Conservation (phyloP, 2,888 invertebrate species). For the Lampropteryx suffumata region DNA sequence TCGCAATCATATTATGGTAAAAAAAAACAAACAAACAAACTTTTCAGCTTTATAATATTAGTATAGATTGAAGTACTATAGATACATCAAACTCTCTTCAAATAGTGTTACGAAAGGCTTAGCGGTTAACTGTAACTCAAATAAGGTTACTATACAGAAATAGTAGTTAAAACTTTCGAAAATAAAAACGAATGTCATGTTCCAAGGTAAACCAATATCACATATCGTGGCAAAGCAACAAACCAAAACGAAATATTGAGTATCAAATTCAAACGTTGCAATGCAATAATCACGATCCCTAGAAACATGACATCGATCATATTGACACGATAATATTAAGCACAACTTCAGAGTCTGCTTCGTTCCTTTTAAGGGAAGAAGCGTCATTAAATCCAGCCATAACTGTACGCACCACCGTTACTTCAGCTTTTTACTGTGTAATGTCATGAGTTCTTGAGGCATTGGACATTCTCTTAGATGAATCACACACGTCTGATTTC, state of each 20-base stretch:
- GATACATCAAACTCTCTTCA: too few species aligned
- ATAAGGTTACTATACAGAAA: background rate
- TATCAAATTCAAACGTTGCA: slow-evolving; percentile 26
- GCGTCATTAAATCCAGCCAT: slow-evolving; percentile 74
- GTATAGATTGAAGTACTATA: too few species aligned
- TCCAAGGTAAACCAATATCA: slow-evolving; percentile 27
- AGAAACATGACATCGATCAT: slow-evolving; percentile 47
- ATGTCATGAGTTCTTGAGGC: slow-evolving; percentile 16
- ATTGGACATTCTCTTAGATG: slow-evolving; percentile 6
- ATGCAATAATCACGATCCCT: slow-evolving; percentile 39
- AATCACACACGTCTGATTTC: background rate
- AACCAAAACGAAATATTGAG: slow-evolving; percentile 25
- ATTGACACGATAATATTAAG: slow-evolving; percentile 22
- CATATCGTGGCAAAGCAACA: slow-evolving; percentile 20
- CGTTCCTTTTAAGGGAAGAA: slow-evolving; percentile 60
- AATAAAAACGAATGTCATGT: slow-evolving; percentile 32
- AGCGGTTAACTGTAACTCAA: too few species aligned
- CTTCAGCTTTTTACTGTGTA: slow-evolving; percentile 35
- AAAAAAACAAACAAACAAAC: too few species aligned
- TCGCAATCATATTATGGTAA: too few species aligned
- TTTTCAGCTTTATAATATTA: too few species aligned
- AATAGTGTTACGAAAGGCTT: too few species aligned
- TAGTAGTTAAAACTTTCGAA: slow-evolving; percentile 5
- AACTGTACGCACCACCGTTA: slow-evolving; percentile 69
- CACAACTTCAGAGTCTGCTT: slow-evolving; percentile 45